Evolutionary conservation across 2,888 invertebrate genomes (phyloP), one percentile per base, ranked within the genome.

Genomic region (Amiota minor): DNA sequence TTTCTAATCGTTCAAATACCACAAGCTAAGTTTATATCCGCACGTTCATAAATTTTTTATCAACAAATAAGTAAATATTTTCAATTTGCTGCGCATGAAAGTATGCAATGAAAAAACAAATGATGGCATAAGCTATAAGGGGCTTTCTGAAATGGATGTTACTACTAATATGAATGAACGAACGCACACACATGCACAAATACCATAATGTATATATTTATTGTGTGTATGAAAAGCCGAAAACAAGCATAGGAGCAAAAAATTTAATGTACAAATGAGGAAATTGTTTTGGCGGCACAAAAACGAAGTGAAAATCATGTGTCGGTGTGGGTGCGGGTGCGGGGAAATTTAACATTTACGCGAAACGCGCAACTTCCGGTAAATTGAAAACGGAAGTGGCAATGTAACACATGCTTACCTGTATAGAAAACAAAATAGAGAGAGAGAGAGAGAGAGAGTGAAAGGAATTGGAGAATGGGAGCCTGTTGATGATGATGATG

Each of bases 261-360:
- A 65, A 47, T 23, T 47, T 16, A 47, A 46, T 11, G 9, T 47
- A 65, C 9, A 16, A 64, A 18, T 82, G 81, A 84, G 84, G 81
- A 83, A 84, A 83, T 84, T 83, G 84, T 83, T 83, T 82, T 81
- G 75, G 76, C 18, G 80, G 82, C 80, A 72, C 10, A 47, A 18
- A 16, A 35, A 49, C 18, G 11, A 35, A 16, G 65, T 47, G 18
- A 16, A 49, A 50, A 50, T 20, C 35, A 35, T 35, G 2, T 35
- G 35, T 35, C 6, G 35, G 35, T 6, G 35, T 35, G 35, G 35
- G 35, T 35, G 35, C 4, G 11, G 16, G 16, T 47, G 10, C 11
- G 14, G 20, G 12, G 2, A 68, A 53, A 68, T 50, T 68, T 68
- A 50, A 23, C 50, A 47, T 68, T 50, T 23, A 67, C 20, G 47